Evolutionary conservation across 1,140 invertebrate species (phyloP), one percentile per base, ranked within the genome.

Genomic region (Calosoma granatense): DNA sequence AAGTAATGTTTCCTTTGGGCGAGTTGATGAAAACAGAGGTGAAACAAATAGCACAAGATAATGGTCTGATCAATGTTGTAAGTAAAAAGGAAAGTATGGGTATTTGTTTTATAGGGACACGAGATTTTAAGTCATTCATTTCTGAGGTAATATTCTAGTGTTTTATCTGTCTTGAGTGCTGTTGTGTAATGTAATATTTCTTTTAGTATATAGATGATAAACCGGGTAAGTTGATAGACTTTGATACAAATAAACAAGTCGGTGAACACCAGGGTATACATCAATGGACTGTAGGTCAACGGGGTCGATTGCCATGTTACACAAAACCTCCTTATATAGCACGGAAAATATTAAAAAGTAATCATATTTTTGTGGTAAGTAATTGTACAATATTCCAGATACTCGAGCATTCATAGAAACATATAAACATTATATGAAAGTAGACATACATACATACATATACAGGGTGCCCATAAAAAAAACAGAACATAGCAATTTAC

Each of bases 101-200:
- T 15, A 97, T 98, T 63, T 98, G 95, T 75, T 98, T 98, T 72
- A 91, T 98, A 68, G 96, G 96, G 19, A 84, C 84, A 69, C 76
- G 85, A 61, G 78, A 81, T 63, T 90, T 90, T 71, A 76, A 84
- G 67, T 61, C 81, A 58, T 91, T 91, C 64, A 90, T 91, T 67
- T 74, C 79, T 20, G 81, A 90, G 70, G 85, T 87, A 74, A 55
- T 36, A 53, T 21, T n/a, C 6, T 14, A 21, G 6, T 51, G 41
- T 19, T 14, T 6, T 21, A 19, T 59, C 21, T 51, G 17, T 39
- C 47, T 22, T 55, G 20, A 61, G 14, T 19, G 2, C 20, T n/a
- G n/a, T 2, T 36, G 12, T 23, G 3, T 21, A 51, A 52, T 39
- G 3, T 53, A 55, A 55, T 64, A 47, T 55, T 59, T 58, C 56